Evolutionary conservation across 2,888 invertebrate species (phyloP).

Genomic region (Leucania comma): DNA sequence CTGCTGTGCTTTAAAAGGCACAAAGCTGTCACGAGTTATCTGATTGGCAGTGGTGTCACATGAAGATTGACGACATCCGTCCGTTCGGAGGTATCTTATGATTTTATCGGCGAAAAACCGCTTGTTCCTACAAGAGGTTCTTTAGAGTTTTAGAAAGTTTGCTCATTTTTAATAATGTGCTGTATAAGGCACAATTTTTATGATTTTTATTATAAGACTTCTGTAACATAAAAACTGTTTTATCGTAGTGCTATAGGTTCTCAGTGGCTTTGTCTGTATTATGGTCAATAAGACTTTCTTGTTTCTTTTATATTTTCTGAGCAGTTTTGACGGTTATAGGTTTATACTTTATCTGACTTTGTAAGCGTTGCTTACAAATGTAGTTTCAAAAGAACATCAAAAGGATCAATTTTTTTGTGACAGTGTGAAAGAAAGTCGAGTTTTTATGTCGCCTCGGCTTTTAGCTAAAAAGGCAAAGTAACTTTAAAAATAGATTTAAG

Average conservation of each 20-base stretch:
- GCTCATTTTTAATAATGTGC: not conserved
- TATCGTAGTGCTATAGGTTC: not conserved
- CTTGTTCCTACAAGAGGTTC: not conserved
- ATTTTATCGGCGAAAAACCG: not conserved
- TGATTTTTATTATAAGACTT: not conserved
- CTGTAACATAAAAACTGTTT: not conserved
- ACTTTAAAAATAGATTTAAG: not conserved
- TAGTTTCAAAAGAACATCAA: constrained; percentile 26
- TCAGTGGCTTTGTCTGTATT: not conserved
- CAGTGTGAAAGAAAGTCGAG: not conserved
- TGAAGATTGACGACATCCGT: not conserved
- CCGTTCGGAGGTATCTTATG: not conserved
- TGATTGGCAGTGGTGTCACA: not conserved
- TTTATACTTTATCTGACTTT: constrained; percentile 7
- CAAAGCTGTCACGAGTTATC: not conserved
- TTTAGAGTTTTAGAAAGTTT: not conserved
- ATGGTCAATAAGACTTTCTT: constrained; percentile 17
- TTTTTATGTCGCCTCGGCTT: not conserved
- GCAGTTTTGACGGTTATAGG: not conserved
- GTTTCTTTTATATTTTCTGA: constrained; percentile 11
- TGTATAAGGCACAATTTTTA: not conserved
- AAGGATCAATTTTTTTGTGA: constrained; percentile 32
- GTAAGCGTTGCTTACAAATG: constrained; percentile 16
- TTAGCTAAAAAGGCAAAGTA: constrained; percentile 1
- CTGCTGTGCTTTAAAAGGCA: not conserved